Conservation (phyloP, 1,140 invertebrate genomes). For the Cotesia chilonis region DNA sequence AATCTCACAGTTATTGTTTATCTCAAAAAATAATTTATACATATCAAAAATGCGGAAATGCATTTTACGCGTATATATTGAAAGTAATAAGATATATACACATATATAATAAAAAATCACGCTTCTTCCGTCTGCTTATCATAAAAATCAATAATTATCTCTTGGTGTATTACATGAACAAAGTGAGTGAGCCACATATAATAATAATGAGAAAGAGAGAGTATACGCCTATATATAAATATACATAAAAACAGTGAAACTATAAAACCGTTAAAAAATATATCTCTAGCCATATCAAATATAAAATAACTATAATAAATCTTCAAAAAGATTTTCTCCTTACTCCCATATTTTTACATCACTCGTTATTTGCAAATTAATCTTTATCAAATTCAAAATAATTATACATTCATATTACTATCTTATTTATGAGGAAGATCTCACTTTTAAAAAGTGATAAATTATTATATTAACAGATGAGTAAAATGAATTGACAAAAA, state of each 20-base stretch:
- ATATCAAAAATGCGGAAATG: conserved; percentile 8
- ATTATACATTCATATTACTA: too few species aligned
- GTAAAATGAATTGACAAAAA: too few species aligned
- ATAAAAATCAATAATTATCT: conserved; percentile 38
- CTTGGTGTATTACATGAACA: conserved; percentile 32
- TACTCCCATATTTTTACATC: too few species aligned
- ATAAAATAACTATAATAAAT: not conserved
- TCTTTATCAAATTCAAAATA: too few species aligned
- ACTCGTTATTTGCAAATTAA: too few species aligned
- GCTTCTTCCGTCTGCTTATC: conserved; percentile 36
- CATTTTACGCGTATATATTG: not conserved
- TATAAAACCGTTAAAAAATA: conserved; percentile 1
- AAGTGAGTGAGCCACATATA: conserved; percentile 11
- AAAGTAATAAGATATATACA: not conserved
- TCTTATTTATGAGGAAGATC: too few species aligned
- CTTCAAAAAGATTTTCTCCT: not conserved
- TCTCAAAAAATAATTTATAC: too few species aligned
- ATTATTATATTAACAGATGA: too few species aligned
- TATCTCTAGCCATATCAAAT: too few species aligned
- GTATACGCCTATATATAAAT: not conserved
- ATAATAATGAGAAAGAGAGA: conserved; percentile 36
- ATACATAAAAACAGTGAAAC: conserved; percentile 20
- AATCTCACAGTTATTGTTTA: too few species aligned
- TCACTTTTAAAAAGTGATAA: too few species aligned
- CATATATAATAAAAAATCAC: conserved; percentile 25